Conservation (phyloP, 2,888 invertebrate genomes). For the Pammene fasciana region DNA sequence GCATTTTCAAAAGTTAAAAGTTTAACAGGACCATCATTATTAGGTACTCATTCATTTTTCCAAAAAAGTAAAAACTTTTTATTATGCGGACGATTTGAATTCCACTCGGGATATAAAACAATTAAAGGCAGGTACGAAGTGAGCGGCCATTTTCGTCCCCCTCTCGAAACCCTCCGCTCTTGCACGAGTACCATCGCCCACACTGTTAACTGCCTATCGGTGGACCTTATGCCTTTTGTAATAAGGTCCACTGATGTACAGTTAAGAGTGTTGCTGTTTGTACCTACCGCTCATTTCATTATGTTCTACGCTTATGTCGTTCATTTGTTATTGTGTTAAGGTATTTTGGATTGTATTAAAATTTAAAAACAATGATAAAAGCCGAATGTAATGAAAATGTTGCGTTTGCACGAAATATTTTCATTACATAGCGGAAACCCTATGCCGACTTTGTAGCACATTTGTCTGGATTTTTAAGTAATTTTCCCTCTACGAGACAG, state of each 20-base stretch:
- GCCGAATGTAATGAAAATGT: no score
- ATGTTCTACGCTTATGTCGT: conserved; percentile 33
- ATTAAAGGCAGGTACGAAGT: conserved; percentile 38
- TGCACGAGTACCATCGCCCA: no score
- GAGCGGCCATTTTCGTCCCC: conserved; percentile 78
- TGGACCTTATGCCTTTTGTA: no score
- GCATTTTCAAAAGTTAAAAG: no score
- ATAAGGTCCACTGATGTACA: no score
- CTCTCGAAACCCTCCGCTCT: conserved; percentile 58
- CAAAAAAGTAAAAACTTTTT: not conserved
- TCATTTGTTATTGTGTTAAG: conserved; percentile 4
- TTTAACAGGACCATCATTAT: no score
- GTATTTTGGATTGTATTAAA: conserved; percentile 3
- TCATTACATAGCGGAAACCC: not conserved
- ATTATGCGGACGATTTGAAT: conserved; percentile 5
- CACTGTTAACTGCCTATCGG: no score
- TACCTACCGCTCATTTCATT: conserved; percentile 46
- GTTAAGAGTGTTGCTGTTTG: no score
- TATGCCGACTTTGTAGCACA: no score
- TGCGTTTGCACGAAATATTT: not conserved
- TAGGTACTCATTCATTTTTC: no score
- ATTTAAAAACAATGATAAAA: not conserved
- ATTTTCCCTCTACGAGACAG: no score
- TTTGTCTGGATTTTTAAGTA: no score
- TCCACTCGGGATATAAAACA: conserved; percentile 30